Evolutionary conservation across 2,113 vertebrate species (phyloP), one percentile per base, ranked within the genome.

Genomic region (Nannospalax galili): DNA sequence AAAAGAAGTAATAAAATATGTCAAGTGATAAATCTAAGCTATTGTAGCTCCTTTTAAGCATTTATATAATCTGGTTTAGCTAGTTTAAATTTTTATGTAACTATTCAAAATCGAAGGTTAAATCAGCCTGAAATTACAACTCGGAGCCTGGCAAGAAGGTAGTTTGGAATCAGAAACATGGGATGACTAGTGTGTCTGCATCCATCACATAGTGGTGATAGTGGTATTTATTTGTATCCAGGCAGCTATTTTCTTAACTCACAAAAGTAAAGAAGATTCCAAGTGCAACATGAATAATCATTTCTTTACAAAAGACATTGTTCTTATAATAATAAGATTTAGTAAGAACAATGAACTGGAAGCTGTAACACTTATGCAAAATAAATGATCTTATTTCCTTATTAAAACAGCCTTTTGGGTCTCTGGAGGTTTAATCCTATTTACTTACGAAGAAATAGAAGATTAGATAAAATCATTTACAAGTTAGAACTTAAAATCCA

Each of bases 1-100:
- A 81, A 93, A 96, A 95, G 60, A 40, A 72, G 72, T 93, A 95
- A 92, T 96, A 97, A 97, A 97, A 91, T 92, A 97, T 84, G 69
- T 92, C 91, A 96, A 93, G 28, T 93, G 19, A 97, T 93, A 96
- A 93, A 35, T 73, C 62, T 82, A 87, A 95, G 67, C 30, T 90
- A 35, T 65, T 91, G 32, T 2, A 72, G 75, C 60, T 93, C 17
- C 22, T 75, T 88, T 88, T 70, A 79, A 88, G 24, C 75, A 58
- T 97, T 93, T 95, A 67, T 92, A 45, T 37, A 79, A 30, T 94
- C 64, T 94, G 45, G 32, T 69, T 90, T 79, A 95, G 40, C 56
- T 88, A 64, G 62, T 93, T 95, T 70, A 90, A 80, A 32, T 84
- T 95, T 92, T 88, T 88, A 97, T 93, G 45, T 75, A 94, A 93